Base-by-base conservation (phyloP, 2,888 invertebrate species). In the Ectemnius cavifrons region DNA sequence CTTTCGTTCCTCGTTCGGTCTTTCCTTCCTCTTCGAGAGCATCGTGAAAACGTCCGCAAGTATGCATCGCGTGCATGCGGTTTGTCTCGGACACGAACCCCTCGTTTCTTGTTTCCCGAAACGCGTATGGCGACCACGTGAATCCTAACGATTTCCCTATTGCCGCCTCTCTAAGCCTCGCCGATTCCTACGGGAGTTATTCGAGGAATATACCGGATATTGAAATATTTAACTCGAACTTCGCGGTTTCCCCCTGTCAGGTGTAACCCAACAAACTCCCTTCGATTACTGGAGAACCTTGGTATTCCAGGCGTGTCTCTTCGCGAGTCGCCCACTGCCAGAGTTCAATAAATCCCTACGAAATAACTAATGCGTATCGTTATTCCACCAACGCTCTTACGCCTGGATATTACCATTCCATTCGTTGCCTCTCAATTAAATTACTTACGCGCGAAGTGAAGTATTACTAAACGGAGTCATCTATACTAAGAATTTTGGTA, bases 31-130 rank as follows among this genome's bases (percentile, higher is more conserved):
- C 62, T 64, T 74, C 46, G 62, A 68, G 64, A 66, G 58, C 72
- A 65, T 66, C 76, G 75, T 75, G 77, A 75, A 77, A 52, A 75
- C 72, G 67, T 70, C 62, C 63, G 78, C 65, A 65, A 66, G 64
- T 57, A 61, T 11, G 49, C 23, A 37, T 74, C 69, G 72, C 76
- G 67, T 69, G 75, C 67, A 63, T 82, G 76, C 76, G 78, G 84
- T 80, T 78, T 78, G 59, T 58, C 27, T 57, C 18, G 11, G 57
- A 66, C 65, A 56, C 58, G 66, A 78, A 80, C 75, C 76, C 67
- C 75, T 77, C 71, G 72, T 81, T 64, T 74, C 67, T 71, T 58
- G 46, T 61, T 74, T 76, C 77, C 71, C 71, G 72, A 71, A 74
- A 52, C 70, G 64, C 71, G 58, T 45, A 68, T 13, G 46, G 64